Conservation (phyloP, 2,888 invertebrate genomes). For the Polymixis lichenea region DNA sequence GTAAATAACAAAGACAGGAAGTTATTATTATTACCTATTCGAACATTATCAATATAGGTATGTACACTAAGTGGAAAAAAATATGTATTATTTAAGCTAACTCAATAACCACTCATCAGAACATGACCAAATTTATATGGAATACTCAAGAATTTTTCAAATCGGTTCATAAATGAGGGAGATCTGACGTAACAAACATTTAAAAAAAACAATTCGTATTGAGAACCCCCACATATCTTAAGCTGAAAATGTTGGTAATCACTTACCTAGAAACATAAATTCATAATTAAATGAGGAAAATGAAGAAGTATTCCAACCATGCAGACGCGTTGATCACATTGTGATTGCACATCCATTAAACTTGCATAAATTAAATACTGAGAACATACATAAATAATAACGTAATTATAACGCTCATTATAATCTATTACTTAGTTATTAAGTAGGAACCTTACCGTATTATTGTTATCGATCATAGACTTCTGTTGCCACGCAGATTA, state of each 20-base stretch:
- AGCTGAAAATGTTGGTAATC: not conserved
- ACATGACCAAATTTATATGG: no score
- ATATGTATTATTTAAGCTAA: no score
- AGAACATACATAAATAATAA: not conserved
- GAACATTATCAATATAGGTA: no score
- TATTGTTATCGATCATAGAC: slow-evolving; percentile 22
- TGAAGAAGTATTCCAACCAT: slow-evolving; percentile 9
- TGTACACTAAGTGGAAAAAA: no score
- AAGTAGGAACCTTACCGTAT: not conserved
- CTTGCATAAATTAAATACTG: slow-evolving; percentile 13
- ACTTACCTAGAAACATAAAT: not conserved
- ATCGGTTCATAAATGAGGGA: no score
- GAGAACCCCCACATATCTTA: not conserved
- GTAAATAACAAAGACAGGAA: no score
- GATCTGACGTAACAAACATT: no score
- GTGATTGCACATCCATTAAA: slow-evolving; percentile 24
- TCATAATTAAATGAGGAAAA: slow-evolving; percentile 20
- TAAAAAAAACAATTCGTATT: no score
- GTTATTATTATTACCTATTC: no score
- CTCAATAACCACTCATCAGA: no score
- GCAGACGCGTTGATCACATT: slow-evolving; percentile 13
- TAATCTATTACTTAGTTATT: not conserved
- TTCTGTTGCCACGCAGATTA: slow-evolving; percentile 6
- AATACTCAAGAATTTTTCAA: no score
- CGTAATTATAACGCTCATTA: not conserved